Percentiles rank a stretch among this genome's conserved stretches.
Evolutionary conservation across 1,140 invertebrate genomes (phyloP).

Genomic region (Euwallacea similis): DNA sequence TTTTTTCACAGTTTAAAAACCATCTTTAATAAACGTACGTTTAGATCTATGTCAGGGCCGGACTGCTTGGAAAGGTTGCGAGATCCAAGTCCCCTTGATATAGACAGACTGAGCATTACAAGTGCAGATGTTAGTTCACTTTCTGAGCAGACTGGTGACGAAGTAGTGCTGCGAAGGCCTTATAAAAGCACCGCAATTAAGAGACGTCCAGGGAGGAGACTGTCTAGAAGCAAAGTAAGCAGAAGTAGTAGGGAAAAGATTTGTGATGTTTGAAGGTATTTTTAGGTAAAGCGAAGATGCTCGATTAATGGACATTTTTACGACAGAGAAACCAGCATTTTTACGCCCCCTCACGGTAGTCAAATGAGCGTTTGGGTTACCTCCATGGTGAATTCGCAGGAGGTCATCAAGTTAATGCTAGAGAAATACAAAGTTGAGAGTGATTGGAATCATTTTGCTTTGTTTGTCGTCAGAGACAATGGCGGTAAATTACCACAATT

Average conservation of each 20-base stretch:
- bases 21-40: slow-evolving; percentile 39
- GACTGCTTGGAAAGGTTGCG: slow-evolving; percentile 61
- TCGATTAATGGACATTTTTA: slow-evolving; percentile 90
- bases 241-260: background rate
- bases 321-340: slow-evolving; percentile 84
- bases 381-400: slow-evolving; percentile 75
- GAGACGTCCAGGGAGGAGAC: slow-evolving; percentile 67
- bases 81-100: slow-evolving; percentile 49
- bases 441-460: slow-evolving; percentile 74
- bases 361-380: slow-evolving; percentile 86
- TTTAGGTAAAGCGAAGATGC: slow-evolving; percentile 67
- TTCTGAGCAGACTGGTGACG: slow-evolving; percentile 48
- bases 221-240: slow-evolving; percentile 64
- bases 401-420: slow-evolving; percentile 82
- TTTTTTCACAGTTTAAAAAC: slow-evolving; percentile 2
- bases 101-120: slow-evolving; percentile 44
- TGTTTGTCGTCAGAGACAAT: slow-evolving; percentile 81
- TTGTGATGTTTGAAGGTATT: background rate
- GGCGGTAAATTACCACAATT: slow-evolving; percentile 61
- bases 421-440: slow-evolving; percentile 89
- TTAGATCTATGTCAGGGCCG: slow-evolving; percentile 68
- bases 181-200: slow-evolving; percentile 65
- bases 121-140: slow-evolving; percentile 49
- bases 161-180: slow-evolving; percentile 51
- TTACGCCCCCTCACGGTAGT: slow-evolving; percentile 81